Evolutionary conservation across 2,797 vertebrate genomes (phyloP).

Genomic region (Heterohyrax brucei): DNA sequence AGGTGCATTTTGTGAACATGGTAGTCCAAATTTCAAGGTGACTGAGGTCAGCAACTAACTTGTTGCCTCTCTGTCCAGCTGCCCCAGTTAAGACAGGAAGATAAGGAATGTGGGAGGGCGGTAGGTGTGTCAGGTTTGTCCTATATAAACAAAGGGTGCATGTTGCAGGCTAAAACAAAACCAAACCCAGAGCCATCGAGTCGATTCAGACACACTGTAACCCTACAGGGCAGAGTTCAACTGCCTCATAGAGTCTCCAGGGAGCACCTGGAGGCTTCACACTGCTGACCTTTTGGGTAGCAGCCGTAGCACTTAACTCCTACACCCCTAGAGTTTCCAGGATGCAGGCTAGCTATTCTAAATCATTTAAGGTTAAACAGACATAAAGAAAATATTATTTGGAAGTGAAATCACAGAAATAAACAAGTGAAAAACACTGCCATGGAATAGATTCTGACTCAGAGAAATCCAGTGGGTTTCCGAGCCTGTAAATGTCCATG

Average conservation of each 20-base stretch:
- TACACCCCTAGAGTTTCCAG: no score
- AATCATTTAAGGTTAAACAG: not conserved
- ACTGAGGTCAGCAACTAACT: conserved; percentile 30
- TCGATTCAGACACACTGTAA: no score
- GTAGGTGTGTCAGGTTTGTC: not conserved
- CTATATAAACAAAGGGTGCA: conserved; percentile 9
- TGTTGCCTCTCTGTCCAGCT: not conserved
- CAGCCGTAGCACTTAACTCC: no score
- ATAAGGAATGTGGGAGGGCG: not conserved
- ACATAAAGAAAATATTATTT: not conserved
- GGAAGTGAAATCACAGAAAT: not conserved
- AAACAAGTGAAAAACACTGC: no score
- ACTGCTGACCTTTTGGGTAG: no score
- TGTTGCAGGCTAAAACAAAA: not conserved
- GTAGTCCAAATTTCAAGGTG: conserved; percentile 73
- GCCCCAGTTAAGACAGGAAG: conserved; percentile 24
- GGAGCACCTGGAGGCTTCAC: no score
- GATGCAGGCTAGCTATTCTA: not conserved
- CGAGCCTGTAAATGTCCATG: no score
- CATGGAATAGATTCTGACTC: no score
- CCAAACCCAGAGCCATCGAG: no score
- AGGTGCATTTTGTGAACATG: conserved; percentile 65
- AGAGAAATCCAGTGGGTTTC: no score
- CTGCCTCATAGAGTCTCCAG: no score
- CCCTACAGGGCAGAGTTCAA: no score